Conservation (phyloP, 2,113 vertebrate genomes). For the Tragelaphus strepsiceros region DNA sequence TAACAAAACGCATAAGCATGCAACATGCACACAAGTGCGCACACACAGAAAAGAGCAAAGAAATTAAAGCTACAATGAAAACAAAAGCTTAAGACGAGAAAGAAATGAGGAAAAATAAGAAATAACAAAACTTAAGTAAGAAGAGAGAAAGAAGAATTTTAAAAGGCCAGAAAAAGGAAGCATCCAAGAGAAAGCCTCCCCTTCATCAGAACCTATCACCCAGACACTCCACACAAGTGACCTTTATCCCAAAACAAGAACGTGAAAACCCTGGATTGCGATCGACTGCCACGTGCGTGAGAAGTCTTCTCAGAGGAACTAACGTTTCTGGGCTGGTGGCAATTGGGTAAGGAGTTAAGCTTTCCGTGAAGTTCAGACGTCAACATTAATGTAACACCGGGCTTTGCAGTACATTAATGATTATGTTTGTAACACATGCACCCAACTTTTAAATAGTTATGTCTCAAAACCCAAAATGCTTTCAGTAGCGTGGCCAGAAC, state of each 20-base stretch:
- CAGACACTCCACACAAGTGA: constrained; percentile 33
- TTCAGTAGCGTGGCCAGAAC: constrained; percentile 25
- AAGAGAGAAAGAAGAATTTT: constrained; percentile 35
- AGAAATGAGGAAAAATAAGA: constrained; percentile 26
- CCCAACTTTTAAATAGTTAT: constrained; percentile 38
- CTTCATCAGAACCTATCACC: constrained; percentile 28
- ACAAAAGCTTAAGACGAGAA: neutral
- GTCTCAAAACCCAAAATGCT: constrained; percentile 49
- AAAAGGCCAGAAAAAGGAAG: constrained; percentile 49
- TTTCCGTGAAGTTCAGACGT: constrained; percentile 62
- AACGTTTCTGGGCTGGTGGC: constrained; percentile 69
- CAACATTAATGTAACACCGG: constrained; percentile 67
- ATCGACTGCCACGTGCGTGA: constrained; percentile 74
- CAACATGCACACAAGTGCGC: neutral
- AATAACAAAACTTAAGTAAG: constrained; percentile 40
- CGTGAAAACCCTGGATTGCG: constrained; percentile 67
- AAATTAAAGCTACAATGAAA: constrained; percentile 19
- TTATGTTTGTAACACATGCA: constrained; percentile 45
- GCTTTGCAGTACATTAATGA: constrained; percentile 63
- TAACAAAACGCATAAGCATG: constrained; percentile 22
- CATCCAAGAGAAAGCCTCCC: constrained; percentile 35
- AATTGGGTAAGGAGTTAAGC: constrained; percentile 60
- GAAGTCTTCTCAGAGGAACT: constrained; percentile 75
- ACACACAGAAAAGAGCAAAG: neutral
- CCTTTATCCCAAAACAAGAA: constrained; percentile 45